Conservation (phyloP, 2,888 invertebrate species). For the Emmelina monodactyla region DNA sequence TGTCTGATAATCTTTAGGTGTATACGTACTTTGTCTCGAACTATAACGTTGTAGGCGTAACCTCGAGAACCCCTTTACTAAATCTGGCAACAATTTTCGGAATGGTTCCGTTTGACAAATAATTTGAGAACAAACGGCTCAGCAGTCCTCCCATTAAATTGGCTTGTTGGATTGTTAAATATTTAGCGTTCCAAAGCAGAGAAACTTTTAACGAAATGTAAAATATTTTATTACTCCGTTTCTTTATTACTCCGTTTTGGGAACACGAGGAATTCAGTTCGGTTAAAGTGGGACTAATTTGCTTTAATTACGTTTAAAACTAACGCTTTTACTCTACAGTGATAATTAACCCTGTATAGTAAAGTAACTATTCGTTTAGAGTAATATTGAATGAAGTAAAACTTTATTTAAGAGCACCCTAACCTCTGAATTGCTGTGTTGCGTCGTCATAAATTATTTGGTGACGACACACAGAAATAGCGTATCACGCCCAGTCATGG, state of each 20-base stretch:
- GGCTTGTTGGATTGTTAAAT: constrained; percentile 31
- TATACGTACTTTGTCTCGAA: constrained; percentile 38
- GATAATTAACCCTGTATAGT: too few relatives aligned
- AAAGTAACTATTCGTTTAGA: too few relatives aligned
- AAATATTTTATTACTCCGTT: constrained; percentile 4
- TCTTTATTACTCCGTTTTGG: not conserved
- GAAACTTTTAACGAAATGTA: constrained; percentile 12
- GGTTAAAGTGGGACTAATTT: too few relatives aligned
- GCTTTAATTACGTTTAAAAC: too few relatives aligned
- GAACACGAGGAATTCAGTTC: too few relatives aligned
- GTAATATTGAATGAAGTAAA: too few relatives aligned
- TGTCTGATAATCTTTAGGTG: constrained; percentile 10
- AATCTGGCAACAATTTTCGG: constrained; percentile 58
- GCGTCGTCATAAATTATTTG: constrained; percentile 56
- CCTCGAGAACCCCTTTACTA: constrained; percentile 46
- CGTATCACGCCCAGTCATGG: constrained; percentile 60
- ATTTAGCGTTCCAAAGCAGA: constrained; percentile 21
- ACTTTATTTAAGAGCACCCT: too few relatives aligned
- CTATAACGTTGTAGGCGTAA: constrained; percentile 30
- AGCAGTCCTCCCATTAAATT: constrained; percentile 40
- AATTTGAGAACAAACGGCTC: constrained; percentile 52
- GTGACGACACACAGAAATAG: constrained; percentile 59
- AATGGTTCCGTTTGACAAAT: constrained; percentile 54
- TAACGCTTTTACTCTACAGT: too few relatives aligned
- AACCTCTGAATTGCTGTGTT: too few relatives aligned